Percentiles rank a stretch among this genome's conserved stretches.
phyloP scores from a whole-genome alignment of 64 coral and sea anemone species.

The Montipora efflorescens region DNA sequence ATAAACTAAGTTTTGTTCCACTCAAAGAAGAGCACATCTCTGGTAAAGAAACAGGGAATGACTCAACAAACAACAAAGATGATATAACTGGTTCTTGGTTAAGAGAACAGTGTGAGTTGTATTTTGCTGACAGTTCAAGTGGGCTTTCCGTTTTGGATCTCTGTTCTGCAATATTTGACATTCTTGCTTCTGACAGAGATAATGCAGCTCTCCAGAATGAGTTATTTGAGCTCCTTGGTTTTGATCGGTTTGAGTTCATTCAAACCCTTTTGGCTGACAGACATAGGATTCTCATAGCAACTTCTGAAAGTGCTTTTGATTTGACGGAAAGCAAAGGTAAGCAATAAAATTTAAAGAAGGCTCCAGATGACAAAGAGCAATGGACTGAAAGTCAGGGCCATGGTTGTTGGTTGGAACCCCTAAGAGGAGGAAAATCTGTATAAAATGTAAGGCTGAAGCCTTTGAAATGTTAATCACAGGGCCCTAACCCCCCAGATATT shows the following conservation, averaged over 20 bases:
- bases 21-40: constrained; percentile 10
- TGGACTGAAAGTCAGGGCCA: no score
- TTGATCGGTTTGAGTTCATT: constrained; percentile 98
- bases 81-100: constrained; percentile 78
- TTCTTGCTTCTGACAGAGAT: constrained; percentile 86
- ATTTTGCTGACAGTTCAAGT: constrained; percentile 51
- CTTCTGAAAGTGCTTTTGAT: constrained; percentile 46
- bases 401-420: no score
- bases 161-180: constrained; percentile 96
- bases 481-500: no score
- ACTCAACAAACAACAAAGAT: not conserved
- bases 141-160: constrained; percentile 77
- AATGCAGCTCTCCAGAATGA: constrained; percentile 95
- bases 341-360: not conserved
- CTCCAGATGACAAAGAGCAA: no score
- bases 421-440: no score
- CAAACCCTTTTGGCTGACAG: constrained; percentile 80
- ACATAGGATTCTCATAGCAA: constrained; percentile 61
- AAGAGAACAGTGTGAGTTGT: constrained; percentile 77
- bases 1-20: not conserved
- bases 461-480: no score
- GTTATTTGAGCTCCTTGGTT: constrained; percentile 92
- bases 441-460: no score
- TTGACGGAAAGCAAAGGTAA: constrained; percentile 11
- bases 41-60: not conserved